Evolutionary conservation across 1,140 invertebrate genomes (phyloP).

Genomic region (Eurosta solidaginis): DNA sequence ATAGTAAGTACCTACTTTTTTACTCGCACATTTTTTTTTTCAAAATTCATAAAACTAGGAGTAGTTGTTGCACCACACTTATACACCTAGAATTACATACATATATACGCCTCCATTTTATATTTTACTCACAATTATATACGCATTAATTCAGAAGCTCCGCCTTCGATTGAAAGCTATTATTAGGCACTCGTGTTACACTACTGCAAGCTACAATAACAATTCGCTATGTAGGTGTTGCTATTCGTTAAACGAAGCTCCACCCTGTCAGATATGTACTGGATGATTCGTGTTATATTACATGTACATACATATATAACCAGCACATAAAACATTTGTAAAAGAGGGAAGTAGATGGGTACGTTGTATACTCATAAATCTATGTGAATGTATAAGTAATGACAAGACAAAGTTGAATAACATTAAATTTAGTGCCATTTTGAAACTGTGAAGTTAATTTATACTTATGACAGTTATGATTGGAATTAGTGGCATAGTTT

Average conservation of each 20-base stretch:
- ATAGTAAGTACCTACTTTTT: no score
- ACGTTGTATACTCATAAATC: no score
- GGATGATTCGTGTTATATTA: background rate
- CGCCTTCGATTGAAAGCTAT: constrained; percentile 1
- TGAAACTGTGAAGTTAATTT: no score
- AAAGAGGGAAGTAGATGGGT: background rate
- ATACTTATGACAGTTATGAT: no score
- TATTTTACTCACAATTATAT: background rate
- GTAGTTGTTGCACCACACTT: background rate
- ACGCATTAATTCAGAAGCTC: background rate
- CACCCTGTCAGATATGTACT: background rate
- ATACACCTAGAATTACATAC: background rate
- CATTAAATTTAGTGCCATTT: no score
- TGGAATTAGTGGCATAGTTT: no score
- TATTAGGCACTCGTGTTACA: background rate
- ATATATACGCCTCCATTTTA: no score
- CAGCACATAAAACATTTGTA: background rate
- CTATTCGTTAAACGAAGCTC: constrained; percentile 17
- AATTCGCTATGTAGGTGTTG: background rate
- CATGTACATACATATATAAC: background rate
- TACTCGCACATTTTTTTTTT: no score
- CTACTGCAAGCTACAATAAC: background rate
- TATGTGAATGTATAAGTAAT: no score
- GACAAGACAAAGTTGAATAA: no score
- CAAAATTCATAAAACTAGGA: no score